A percentile compares a stretch with the other conserved stretches of the same genome.
These are phyloP conservation scores for Girardia tigrina DNA, from an alignment of 2,888 invertebrate species.

Conservation along the genomic window DNA sequence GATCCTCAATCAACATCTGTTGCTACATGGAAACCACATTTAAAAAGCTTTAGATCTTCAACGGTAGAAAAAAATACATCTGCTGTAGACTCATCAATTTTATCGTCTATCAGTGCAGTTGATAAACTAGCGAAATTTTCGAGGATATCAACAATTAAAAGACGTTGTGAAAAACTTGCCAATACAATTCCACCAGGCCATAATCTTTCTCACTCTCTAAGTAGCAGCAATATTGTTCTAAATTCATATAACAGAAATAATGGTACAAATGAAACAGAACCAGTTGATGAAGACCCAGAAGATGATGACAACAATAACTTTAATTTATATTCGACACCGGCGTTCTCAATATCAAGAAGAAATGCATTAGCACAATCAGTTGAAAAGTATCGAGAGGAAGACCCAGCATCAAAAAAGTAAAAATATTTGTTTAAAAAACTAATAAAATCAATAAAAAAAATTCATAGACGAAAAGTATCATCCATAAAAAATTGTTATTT, in stretches of 20 bases:
- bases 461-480: too few species aligned
- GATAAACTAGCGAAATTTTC: constrained; percentile 30
- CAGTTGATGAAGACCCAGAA: not conserved
- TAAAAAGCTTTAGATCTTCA: constrained; percentile 46
- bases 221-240: constrained; percentile 10
- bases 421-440: not conserved
- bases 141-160: constrained; percentile 35
- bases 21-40: constrained; percentile 87
- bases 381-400: not conserved
- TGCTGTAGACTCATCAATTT: not conserved
- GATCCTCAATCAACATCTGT: constrained; percentile 78
- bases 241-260: constrained; percentile 15
- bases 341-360: not conserved
- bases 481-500: too few species aligned
- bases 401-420: constrained; percentile 3
- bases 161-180: constrained; percentile 28
- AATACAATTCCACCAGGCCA: not conserved
- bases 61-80: constrained; percentile 35
- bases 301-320: not conserved
- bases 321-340: not conserved
- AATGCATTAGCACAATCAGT: constrained; percentile 2
- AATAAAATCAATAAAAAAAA: too few species aligned
- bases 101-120: not conserved
- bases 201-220: not conserved
- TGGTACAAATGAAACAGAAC: constrained; percentile 5